Base-by-base conservation (phyloP, 1,140 invertebrate species). In the Venturia canescens region DNA sequence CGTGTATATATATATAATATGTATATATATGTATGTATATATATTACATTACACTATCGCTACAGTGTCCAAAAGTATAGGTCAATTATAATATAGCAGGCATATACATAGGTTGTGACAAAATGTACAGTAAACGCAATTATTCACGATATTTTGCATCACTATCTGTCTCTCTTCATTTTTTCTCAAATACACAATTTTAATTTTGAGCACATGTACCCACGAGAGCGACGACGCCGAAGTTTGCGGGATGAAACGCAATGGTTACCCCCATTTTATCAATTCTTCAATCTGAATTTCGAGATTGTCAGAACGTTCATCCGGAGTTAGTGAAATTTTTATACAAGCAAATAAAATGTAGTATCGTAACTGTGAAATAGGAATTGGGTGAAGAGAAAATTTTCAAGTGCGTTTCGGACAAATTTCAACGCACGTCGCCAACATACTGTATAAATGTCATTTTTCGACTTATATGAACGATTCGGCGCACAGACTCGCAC, bases 31-130 rank as follows among this genome's bases (percentile, higher is more conserved):
- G 34, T 34, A 34, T 34, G 48, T 53, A 53, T 53, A 53, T 53
- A 53, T 53, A 53, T 53, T 79, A 79, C 83, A 83, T 84, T 80
- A 86, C 80, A 82, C 80, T 85, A 84, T 79, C 79, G 83, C 84
- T 84, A 89, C 85, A 84, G 77, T 85, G 87, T 89, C 88, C 88
- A 88, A 90, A 89, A 89, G 86, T 90, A 89, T 86, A 90, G 83
- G 87, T 90, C 88, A 89, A 86, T 88, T 87, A 89, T 81, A 87
- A 87, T 87, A 72, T 76, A 87, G 87, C 83, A 83, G 85, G 79
- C 86, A 86, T 87, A 84, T 84, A 84, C 80, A 53, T 85, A 82
- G 71, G 57, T 66, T 80, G 79, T 66, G 69, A 79, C 78, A 69
- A 66, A 76, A 83, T 79, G 79, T 76, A 76, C 44, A 77, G 26